Base-by-base conservation (phyloP, 2,113 vertebrate species). In the Limnothrissa miodon region DNA sequence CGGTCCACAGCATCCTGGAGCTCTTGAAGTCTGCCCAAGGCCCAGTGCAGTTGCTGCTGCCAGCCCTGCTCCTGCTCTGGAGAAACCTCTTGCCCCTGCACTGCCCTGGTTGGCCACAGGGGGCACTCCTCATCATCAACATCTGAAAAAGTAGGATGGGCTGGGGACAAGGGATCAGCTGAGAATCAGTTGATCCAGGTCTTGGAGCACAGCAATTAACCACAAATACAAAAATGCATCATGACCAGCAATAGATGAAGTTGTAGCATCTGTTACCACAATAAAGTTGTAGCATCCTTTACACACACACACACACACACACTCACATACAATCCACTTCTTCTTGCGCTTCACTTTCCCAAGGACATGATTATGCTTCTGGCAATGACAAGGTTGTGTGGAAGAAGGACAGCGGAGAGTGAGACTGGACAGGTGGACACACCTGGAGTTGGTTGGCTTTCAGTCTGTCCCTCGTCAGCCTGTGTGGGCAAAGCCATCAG, bases 1-100 rank as follows among this genome's bases (percentile, higher is more conserved):
- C 95, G 94, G 78, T 95, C 94, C 93, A 96, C 94, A 1, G 93
- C 91, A 82, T 93, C 93, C 84, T 95, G 95, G 13, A 96, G 90
- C 59, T 96, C 95, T 82, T 92, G 92, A 36, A 96, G 90, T 87
- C 94, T 96, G 90, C 95, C 95, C 83, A 96, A 33, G 0, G 95
- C 95, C 87, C 94, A 95, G 81, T 95, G 95, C 19, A 96, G 94
- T 91, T 96, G 94, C 85, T 95, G 95, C 82, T 96, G 96, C 95
- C 95, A 96, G 83, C 88, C 89, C 25, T 74, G 59, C n/a, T 66
- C 59, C 25, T 66, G 66, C 66, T 74, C 66, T 13, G 5, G 66
- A 0, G 66, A 13, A 86, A n/a, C 94, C 21, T 92, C 93, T 42
- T 91, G 92, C 19, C 88, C 95, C 36, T 94, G 94, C 93, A 96